phyloP scores from a whole-genome alignment of 2,113 vertebrate genomes.

The Callocephalon fimbriatum region DNA sequence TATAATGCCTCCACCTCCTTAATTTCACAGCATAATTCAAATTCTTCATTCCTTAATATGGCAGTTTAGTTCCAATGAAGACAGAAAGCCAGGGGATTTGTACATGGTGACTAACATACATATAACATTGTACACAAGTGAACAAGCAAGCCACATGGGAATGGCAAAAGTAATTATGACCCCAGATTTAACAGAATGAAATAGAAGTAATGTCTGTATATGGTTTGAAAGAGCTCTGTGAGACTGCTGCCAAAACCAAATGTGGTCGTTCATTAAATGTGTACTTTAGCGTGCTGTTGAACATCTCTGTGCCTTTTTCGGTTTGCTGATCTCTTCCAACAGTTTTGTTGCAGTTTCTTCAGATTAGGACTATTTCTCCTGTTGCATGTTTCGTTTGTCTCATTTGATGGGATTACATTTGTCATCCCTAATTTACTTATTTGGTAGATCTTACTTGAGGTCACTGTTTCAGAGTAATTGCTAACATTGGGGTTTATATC shows the following conservation, averaged over 20 bases:
- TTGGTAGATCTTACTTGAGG: not conserved
- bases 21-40: not conserved
- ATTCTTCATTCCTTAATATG: not conserved
- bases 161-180: not conserved
- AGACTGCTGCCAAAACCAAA: not conserved
- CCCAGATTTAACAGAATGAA: not conserved
- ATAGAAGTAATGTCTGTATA: not conserved
- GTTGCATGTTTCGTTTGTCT: not conserved
- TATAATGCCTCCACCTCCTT: accelerated
- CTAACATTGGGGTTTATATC: not conserved
- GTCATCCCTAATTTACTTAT: not conserved
- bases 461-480: not conserved
- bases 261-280: not conserved
- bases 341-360: not conserved
- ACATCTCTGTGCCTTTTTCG: not conserved
- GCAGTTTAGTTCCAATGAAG: not conserved
- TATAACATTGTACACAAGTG: not conserved
- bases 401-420: not conserved
- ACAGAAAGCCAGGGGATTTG: not conserved
- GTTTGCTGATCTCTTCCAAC: not conserved
- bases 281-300: not conserved
- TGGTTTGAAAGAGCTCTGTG: not conserved
- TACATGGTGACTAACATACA: not conserved
- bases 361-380: not conserved
- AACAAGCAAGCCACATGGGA: not conserved